phyloP scores from a whole-genome alignment of 2,797 vertebrate genomes.

The Champsocephalus gunnari region DNA sequence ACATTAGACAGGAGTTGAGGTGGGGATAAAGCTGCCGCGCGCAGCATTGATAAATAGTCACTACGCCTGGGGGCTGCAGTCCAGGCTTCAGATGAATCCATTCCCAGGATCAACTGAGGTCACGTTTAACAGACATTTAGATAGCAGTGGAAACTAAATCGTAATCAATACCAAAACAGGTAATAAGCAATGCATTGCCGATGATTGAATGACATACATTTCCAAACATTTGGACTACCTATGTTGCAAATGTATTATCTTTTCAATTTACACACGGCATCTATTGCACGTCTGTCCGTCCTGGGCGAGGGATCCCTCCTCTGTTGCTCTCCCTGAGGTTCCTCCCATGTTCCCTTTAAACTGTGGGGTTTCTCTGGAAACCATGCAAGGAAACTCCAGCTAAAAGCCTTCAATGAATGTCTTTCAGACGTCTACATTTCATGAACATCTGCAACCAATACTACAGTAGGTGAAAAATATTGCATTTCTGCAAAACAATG shows the following conservation, averaged over 20 bases:
- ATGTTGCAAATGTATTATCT: too few relatives aligned
- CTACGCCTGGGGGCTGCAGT: not conserved
- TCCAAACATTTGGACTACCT: too few relatives aligned
- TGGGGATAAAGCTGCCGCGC: slow-evolving; percentile 2
- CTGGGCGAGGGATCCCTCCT: too few relatives aligned
- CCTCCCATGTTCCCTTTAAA: too few relatives aligned
- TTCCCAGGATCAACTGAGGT: not conserved
- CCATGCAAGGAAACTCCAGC: not conserved
- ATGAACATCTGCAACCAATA: not conserved
- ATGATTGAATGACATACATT: too few relatives aligned
- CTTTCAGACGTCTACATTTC: not conserved
- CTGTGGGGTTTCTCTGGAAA: too few relatives aligned
- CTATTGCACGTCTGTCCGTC: too few relatives aligned
- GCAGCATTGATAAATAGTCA: not conserved
- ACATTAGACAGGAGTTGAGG: not conserved
- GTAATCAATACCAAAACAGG: too few relatives aligned
- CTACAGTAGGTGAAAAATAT: not conserved
- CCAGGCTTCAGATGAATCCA: slow-evolving; percentile 8
- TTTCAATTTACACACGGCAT: too few relatives aligned
- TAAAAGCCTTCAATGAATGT: not conserved
- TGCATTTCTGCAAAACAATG: too few relatives aligned
- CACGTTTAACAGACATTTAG: not conserved
- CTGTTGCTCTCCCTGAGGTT: too few relatives aligned
- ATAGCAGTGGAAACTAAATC: not conserved
- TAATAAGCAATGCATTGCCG: too few relatives aligned